A percentile compares a stretch with the other conserved stretches of the same genome.
These are phyloP conservation scores for Aeoliscus strigatus DNA, from an alignment of 2,797 vertebrate species.

Conservation along the genomic window DNA sequence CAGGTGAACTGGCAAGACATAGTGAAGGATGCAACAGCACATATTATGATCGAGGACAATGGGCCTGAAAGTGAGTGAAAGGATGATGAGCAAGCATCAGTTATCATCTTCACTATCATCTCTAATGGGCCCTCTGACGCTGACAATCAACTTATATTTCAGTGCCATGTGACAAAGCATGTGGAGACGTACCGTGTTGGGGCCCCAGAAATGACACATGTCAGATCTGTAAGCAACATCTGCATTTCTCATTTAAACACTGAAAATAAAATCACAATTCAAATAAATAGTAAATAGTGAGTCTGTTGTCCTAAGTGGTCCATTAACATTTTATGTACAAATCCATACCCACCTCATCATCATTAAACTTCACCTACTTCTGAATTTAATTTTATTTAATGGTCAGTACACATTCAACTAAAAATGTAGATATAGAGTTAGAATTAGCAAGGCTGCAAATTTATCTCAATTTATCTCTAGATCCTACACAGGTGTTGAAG, in stretches of 20 bases:
- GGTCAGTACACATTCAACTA: too few species aligned
- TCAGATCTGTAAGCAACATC: slow-evolving; percentile 82
- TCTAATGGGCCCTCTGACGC: slow-evolving; percentile 2
- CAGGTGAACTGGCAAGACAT: slow-evolving; percentile 90
- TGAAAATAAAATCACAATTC: too few species aligned
- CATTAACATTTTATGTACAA: too few species aligned
- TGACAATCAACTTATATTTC: not conserved
- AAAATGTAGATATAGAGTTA: too few species aligned
- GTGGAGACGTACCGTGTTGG: slow-evolving; percentile 81
- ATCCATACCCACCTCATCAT: too few species aligned
- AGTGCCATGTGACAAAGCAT: slow-evolving; percentile 82
- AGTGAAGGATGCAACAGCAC: slow-evolving; percentile 72
- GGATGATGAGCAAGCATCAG: not conserved
- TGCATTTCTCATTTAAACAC: not conserved
- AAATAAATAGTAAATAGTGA: too few species aligned
- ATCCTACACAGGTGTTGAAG: too few species aligned
- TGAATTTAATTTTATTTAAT: too few species aligned
- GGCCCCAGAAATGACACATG: slow-evolving; percentile 80
- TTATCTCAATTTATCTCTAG: too few species aligned
- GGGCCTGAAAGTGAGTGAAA: slow-evolving; percentile 68
- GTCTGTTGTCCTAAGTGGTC: too few species aligned
- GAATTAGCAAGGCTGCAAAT: too few species aligned
- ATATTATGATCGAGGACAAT: slow-evolving; percentile 75
- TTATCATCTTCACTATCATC: not conserved
- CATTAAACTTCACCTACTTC: too few species aligned